Evolutionary conservation across 1,140 invertebrate genomes (phyloP).

Genomic region (Adoxophyes honmai): DNA sequence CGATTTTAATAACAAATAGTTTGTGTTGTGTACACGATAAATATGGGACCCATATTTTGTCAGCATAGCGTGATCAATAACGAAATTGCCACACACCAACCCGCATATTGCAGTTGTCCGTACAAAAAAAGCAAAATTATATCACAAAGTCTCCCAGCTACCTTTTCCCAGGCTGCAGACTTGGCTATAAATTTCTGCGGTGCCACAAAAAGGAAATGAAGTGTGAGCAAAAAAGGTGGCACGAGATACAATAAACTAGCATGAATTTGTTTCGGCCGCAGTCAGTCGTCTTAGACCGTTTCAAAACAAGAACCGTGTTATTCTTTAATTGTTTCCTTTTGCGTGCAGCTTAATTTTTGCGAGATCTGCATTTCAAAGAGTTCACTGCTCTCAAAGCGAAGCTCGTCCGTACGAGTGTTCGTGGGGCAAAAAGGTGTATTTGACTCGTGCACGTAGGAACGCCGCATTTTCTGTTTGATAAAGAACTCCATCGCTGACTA

Average conservation of each 20-base stretch:
- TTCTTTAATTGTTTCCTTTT: neutral
- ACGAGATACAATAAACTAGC: slow-evolving; percentile 11
- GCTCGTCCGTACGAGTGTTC: neutral
- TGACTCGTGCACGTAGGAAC: neutral
- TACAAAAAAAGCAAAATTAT: slow-evolving; percentile 6
- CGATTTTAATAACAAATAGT: no score
- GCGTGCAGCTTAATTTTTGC: slow-evolving; percentile 6
- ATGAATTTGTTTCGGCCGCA: slow-evolving; percentile 11
- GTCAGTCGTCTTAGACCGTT: slow-evolving; percentile 2
- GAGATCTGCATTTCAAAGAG: slow-evolving; percentile 12
- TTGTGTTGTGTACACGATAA: no score
- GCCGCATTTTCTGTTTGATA: neutral
- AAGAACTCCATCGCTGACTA: neutral
- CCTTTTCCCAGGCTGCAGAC: neutral
- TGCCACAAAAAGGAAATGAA: slow-evolving; percentile 11
- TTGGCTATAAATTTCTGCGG: slow-evolving; percentile 5
- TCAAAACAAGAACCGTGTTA: neutral
- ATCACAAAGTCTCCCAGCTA: neutral
- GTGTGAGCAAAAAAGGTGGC: slow-evolving; percentile 8
- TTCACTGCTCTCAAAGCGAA: neutral
- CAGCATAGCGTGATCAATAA: no score
- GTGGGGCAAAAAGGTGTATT: slow-evolving; percentile 8
- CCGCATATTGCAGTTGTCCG: neutral
- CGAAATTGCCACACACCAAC: neutral
- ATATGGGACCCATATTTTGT: no score